Percentiles rank a stretch among this genome's conserved stretches.
phyloP scores from a whole-genome alignment of 2,888 invertebrate genomes.

The Drosophila anomalata region DNA sequence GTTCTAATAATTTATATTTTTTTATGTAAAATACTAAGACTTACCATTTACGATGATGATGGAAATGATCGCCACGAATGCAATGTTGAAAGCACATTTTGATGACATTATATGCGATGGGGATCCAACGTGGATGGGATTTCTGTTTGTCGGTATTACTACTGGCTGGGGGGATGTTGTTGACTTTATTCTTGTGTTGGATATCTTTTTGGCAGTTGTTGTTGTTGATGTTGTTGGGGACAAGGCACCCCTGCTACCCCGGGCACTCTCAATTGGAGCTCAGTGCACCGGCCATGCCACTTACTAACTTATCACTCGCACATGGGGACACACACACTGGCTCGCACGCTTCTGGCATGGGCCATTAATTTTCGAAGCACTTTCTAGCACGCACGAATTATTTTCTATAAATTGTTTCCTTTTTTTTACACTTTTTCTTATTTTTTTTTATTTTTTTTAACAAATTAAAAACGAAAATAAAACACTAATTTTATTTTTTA shows the following conservation, averaged over 20 bases:
- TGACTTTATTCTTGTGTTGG: conserved; percentile 1
- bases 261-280: conserved; percentile 34
- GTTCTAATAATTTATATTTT: conserved; percentile 24
- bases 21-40: background rate
- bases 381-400: conserved; percentile 59
- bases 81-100: conserved; percentile 84
- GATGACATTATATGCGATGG: conserved; percentile 82
- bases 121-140: conserved; percentile 59
- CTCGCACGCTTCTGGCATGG: conserved; percentile 27
- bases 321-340: conserved; percentile 19
- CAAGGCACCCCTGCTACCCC: background rate
- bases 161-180: background rate
- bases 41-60: conserved; percentile 84
- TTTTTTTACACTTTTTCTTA: conserved; percentile 14
- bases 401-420: conserved; percentile 24
- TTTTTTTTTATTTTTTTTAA: conserved; percentile 34
- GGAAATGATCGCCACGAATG: conserved; percentile 83
- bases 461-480: conserved; percentile 39
- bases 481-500: conserved; percentile 24
- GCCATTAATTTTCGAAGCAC: conserved; percentile 52
- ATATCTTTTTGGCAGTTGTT: conserved; percentile 32
- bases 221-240: conserved; percentile 17
- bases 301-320: conserved; percentile 52
- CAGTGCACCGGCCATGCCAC: conserved; percentile 49
- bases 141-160: conserved; percentile 13